Evolutionary conservation across 2,888 invertebrate species (phyloP), one percentile per base, ranked within the genome.

Genomic region (Ormyrus thymus): DNA sequence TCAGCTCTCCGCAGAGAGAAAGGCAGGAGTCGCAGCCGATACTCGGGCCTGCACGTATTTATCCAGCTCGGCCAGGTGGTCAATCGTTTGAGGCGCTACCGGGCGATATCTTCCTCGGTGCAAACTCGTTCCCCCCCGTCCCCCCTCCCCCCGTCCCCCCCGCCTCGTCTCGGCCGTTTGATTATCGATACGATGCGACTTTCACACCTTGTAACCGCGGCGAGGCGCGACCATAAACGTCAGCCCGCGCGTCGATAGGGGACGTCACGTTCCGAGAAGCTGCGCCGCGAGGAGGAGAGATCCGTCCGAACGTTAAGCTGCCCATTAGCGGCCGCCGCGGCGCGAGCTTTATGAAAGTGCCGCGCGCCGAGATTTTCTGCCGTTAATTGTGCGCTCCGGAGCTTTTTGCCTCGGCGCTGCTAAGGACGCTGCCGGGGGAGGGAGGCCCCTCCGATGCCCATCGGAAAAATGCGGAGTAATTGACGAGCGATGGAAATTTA

Each of bases 51-150:
- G 4, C 85, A 81, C 85, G 4, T 86, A 86, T 86, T 87, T 87
- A 87, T 87, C 86, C 87, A 86, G 86, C 85, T 87, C 84, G 85
- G 81, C 85, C 85, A 85, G 85, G 83, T 87, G 86, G 84, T 83
- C 86, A 86, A 86, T 86, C 85, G 86, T 85, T 84, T 29, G 85
- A 84, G 83, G 83, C 70, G 43, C 29, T 56, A 46, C 51, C 48
- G 46, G 6, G 56, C 13, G 13, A 58, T 15, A 58, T 50, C 29
- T 59, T 59, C 51, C 55, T 56, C 29, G 1, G n/a, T 13, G 7
- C 43, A 45, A 11, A 66, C 53, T 45, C 11, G 5, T 68, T 29
- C 61, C 43, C 51, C 59, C 61, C 43, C 51, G 53, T 55, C 53
- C 29, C 59, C n/a, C 50, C 11, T n/a, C 8, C 48, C 50, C 15